phyloP scores from a whole-genome alignment of 35 echinoderm and acorn worm genomes.

The Chiridota heheva region DNA sequence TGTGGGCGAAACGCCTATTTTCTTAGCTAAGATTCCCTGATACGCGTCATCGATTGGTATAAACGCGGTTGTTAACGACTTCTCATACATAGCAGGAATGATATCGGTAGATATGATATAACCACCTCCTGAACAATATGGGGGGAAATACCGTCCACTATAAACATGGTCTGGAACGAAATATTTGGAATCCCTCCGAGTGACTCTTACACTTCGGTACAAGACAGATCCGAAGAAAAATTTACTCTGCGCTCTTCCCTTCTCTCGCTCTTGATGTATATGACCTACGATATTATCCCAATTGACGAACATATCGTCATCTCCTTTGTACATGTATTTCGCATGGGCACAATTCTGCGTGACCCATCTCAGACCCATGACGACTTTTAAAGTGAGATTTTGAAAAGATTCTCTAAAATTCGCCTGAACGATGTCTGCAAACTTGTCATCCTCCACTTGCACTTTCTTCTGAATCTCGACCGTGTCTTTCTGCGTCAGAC shows the following conservation, averaged over 20 bases:
- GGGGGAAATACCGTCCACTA: slow-evolving; percentile 86
- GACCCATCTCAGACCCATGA: slow-evolving; percentile 81
- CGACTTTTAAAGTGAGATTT: slow-evolving; percentile 85
- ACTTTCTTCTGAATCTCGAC: slow-evolving; percentile 67
- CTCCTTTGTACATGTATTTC: slow-evolving; percentile 88
- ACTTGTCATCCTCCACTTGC: slow-evolving; percentile 69
- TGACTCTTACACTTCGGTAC: slow-evolving; percentile 56
- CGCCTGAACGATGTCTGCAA: slow-evolving; percentile 83
- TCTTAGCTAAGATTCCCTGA: slow-evolving; percentile 74
- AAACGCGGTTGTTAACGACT: slow-evolving; percentile 68
- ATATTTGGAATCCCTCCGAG: slow-evolving; percentile 69
- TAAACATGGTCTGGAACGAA: slow-evolving; percentile 67
- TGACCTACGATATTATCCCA: slow-evolving; percentile 75
- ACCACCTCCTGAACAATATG: slow-evolving; percentile 87
- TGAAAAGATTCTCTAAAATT: slow-evolving; percentile 76
- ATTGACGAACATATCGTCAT: slow-evolving; percentile 97
- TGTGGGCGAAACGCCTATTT: slow-evolving; percentile 57
- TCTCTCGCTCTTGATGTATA: slow-evolving; percentile 29
- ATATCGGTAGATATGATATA: slow-evolving; percentile 86
- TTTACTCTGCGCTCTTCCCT: slow-evolving; percentile 45
- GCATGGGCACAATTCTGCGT: slow-evolving; percentile 69
- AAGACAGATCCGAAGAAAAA: slow-evolving; percentile 70
- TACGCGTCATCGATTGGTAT: slow-evolving; percentile 94
- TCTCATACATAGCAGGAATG: slow-evolving; percentile 69
- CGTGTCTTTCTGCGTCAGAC: slow-evolving; percentile 70